These are phyloP conservation scores for Micrasema longulum DNA, from an alignment of 1,140 invertebrate genomes.

Conservation along the genomic window DNA sequence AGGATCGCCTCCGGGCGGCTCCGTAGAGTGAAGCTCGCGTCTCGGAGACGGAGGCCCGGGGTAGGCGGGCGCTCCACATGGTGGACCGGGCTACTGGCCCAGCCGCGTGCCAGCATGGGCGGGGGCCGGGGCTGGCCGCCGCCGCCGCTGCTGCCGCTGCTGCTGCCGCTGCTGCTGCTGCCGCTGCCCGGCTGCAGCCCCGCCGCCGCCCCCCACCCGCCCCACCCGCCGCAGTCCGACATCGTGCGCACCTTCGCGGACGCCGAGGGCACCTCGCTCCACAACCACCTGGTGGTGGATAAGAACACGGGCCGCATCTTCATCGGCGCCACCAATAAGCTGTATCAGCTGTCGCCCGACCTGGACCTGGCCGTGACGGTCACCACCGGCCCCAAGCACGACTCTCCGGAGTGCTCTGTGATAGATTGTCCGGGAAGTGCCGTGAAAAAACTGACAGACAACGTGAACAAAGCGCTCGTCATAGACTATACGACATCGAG, in stretches of 20 bases:
- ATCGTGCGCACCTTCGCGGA: slow-evolving; percentile 70
- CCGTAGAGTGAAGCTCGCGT: background rate
- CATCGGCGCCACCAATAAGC: slow-evolving; percentile 92
- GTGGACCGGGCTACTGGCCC: slow-evolving; percentile 24
- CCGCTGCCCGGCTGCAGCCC: background rate
- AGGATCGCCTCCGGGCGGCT: slow-evolving; percentile 9
- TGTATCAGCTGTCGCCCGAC: slow-evolving; percentile 93
- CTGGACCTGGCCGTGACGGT: slow-evolving; percentile 82
- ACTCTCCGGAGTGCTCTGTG: slow-evolving; percentile 91
- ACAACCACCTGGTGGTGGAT: slow-evolving; percentile 91
- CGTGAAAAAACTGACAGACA: slow-evolving; percentile 83
- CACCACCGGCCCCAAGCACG: slow-evolving; percentile 89
- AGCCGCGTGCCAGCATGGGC: slow-evolving; percentile 15
- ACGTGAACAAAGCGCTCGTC: slow-evolving; percentile 95
- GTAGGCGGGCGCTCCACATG: slow-evolving; percentile 34
- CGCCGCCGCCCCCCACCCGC: background rate
- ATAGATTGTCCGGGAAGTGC: slow-evolving; percentile 81
- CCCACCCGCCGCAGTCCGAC: slow-evolving; percentile 64
- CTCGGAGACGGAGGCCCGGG: background rate
- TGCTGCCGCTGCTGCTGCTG: slow-evolving; percentile 32
- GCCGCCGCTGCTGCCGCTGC: slow-evolving; percentile 1
- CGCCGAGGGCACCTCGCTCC: too few species aligned
- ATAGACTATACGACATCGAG: slow-evolving; percentile 91
- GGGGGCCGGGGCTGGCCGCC: background rate
- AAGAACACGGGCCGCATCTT: slow-evolving; percentile 92